Base-by-base conservation (phyloP, 2,113 vertebrate species). In the Rhinolophus ferrumequinum region DNA sequence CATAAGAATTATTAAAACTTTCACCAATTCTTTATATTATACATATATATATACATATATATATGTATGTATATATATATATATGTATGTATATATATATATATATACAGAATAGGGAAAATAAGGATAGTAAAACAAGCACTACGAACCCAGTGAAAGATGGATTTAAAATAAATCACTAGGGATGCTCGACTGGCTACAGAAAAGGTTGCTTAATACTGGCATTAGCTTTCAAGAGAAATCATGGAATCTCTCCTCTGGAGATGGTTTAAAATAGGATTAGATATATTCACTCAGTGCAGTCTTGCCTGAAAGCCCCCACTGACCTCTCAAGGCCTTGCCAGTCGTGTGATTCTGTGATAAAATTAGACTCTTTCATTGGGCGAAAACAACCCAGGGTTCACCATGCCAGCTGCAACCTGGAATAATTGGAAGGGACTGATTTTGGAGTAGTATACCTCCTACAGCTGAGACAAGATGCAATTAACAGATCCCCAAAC, bases 361-460 rank as follows among this genome's bases (percentile, higher is more conserved):
- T 97, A 97, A 98, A 98, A 96, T 98, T 97, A 98, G 97, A 95
- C 47, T 95, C 88, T 96, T 97, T 97, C 95, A 97, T 96, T 97
- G 97, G 97, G 87, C 26, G 13, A 96, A 97, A 97, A 95, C 96
- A 98, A 94, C 94, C 52, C 95, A 87, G 96, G 75, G 92, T 97
- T 97, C 96, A 96, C 94, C 60, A 81, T 89, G 94, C 91, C 97
- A 98, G 97, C 97, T 98, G 97, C 93, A 97, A 97, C 97, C 97
- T 98, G 95, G 91, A 96, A 97, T 96, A 96, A 97, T 96, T 96
- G 97, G 97, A 97, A 96, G 86, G 91, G 86, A 89, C 94, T 97
- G 97, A 97, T 97, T 97, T 92, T 95, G 97, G 94, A 97, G 94
- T 76, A 60, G 96, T 96, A 81, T 92, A 96, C 93, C 97, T 97